phyloP scores from a whole-genome alignment of 2,113 vertebrate genomes.

The Micromys minutus region DNA sequence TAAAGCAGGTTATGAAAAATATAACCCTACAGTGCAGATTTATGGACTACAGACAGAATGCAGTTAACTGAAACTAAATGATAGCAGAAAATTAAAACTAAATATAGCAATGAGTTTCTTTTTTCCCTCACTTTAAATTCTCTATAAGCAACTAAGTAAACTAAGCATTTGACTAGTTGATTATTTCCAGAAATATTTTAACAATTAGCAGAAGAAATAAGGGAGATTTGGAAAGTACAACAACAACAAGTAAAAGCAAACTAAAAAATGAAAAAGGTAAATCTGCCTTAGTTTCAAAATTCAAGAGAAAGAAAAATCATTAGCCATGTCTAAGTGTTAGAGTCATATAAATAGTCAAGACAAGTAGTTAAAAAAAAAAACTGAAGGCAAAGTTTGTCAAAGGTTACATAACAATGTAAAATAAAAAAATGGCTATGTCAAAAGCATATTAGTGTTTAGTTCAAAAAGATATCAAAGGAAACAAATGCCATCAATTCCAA shows the following conservation, averaged over 20 bases:
- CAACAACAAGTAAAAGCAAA: neutral
- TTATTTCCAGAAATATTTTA: neutral
- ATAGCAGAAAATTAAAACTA: neutral
- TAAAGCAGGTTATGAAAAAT: too few species aligned
- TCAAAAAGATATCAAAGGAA: constrained; percentile 35
- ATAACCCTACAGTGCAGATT: neutral
- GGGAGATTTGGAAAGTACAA: neutral
- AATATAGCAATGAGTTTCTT: neutral
- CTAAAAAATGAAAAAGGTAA: neutral
- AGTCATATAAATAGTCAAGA: constrained; percentile 37
- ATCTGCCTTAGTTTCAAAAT: neutral
- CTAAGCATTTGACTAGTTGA: neutral
- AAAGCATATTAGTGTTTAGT: constrained; percentile 21
- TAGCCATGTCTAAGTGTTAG: neutral
- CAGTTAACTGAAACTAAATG: neutral
- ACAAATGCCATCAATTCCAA: neutral
- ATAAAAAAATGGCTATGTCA: constrained; percentile 6
- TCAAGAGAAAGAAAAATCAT: neutral
- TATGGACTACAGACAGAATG: neutral
- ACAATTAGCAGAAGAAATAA: neutral
- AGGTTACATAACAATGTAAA: constrained; percentile 57
- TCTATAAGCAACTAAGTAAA: neutral
- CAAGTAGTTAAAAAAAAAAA: constrained; percentile 63
- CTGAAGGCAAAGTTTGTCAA: constrained; percentile 46
- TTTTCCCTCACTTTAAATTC: neutral